These are phyloP conservation scores for Lacerta viridis DNA, from an alignment of 2,797 vertebrate species.

Conservation along the genomic window DNA sequence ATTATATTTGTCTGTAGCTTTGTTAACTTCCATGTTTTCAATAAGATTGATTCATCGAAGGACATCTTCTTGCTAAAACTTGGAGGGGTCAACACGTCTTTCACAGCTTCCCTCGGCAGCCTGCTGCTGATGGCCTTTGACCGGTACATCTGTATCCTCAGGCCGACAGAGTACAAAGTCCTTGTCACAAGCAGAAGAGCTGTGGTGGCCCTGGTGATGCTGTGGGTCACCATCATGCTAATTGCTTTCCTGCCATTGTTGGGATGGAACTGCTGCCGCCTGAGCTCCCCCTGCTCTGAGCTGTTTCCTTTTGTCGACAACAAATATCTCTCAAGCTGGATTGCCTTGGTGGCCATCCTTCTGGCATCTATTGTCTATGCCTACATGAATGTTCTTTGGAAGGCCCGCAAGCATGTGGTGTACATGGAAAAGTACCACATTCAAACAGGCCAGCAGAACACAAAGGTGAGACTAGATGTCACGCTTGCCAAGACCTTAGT, in stretches of 20 bases:
- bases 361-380: conserved; percentile 86
- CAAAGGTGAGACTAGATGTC: conserved; percentile 89
- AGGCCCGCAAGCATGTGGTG: conserved; percentile 87
- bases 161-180: conserved; percentile 86
- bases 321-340: conserved; percentile 87
- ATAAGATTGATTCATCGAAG: conserved; percentile 62
- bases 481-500: conserved; percentile 89
- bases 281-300: conserved; percentile 82
- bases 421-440: conserved; percentile 81
- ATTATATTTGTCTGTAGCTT: conserved; percentile 89
- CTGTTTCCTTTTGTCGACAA: conserved; percentile 90
- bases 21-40: conserved; percentile 90
- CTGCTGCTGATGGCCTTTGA: conserved; percentile 92
- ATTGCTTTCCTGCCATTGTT: conserved; percentile 90
- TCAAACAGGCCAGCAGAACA: conserved; percentile 71
- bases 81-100: conserved; percentile 90
- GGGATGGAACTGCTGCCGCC: conserved; percentile 90
- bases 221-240: conserved; percentile 84
- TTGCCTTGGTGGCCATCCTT: conserved; percentile 80
- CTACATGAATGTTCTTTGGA: conserved; percentile 89
- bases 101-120: conserved; percentile 92
- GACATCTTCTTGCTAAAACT: conserved; percentile 89
- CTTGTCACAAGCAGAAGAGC: conserved; percentile 88
- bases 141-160: conserved; percentile 91
- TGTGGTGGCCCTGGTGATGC: conserved; percentile 78